A percentile compares a stretch with the other conserved stretches of the same genome.
These are phyloP conservation scores for Drosophila atripex DNA, from an alignment of 2,888 invertebrate species.

Conservation along the genomic window DNA sequence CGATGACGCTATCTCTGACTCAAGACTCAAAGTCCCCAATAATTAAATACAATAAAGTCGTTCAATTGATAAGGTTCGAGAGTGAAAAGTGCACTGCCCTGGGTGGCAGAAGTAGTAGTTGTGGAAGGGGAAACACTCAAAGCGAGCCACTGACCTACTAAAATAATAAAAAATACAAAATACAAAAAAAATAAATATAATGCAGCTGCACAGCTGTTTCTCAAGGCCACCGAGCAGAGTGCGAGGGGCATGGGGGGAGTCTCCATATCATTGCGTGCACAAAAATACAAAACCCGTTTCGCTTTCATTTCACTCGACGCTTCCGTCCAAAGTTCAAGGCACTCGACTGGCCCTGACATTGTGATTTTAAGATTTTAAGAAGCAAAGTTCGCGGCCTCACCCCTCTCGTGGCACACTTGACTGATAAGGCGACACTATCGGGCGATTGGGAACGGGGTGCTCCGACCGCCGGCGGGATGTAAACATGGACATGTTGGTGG, in stretches of 20 bases:
- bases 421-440: constrained; percentile 21
- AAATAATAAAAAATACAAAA: no score
- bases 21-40: constrained; percentile 24
- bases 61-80: not conserved
- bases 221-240: not conserved
- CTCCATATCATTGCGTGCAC: no score
- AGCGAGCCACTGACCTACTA: constrained; percentile 22
- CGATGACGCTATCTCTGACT: constrained; percentile 23
- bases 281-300: constrained; percentile 26
- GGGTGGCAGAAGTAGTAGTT: not conserved
- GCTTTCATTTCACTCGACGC: constrained; percentile 23
- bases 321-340: constrained; percentile 32
- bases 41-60: not conserved
- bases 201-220: constrained; percentile 1
- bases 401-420: constrained; percentile 25
- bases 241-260: no score
- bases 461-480: constrained; percentile 4
- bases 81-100: not conserved
- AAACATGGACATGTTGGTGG: constrained; percentile 19
- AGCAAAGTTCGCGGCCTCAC: constrained; percentile 20
- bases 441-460: constrained; percentile 1
- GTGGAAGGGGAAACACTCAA: not conserved
- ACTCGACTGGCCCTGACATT: constrained; percentile 33
- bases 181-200: constrained; percentile 6
- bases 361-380: not conserved